Base-by-base conservation (phyloP, 2,888 invertebrate species). In the Strigamia maritima region DNA sequence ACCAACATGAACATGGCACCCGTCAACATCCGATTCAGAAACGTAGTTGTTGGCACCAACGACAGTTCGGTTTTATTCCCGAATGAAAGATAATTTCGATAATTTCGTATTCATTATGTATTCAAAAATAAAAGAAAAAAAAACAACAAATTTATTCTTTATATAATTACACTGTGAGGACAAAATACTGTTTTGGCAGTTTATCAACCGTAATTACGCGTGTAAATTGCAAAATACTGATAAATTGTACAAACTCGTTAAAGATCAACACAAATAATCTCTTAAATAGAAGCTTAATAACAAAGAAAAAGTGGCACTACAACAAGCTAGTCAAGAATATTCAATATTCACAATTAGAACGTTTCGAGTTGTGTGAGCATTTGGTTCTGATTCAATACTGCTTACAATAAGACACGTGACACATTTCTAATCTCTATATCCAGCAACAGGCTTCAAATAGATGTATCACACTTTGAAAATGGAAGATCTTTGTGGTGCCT, bases 1-100 rank as follows among this genome's bases (percentile, higher is more conserved):
- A 81, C 81, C 78, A 82, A 82, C 81, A 82, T 90, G 87, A 89
- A 85, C 88, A 88, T 89, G 84, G 87, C 89, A 85, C 90, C 90
- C 83, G 89, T 90, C 6, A 80, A 83, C 76, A 87, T 91, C 82
- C 77, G 80, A 49, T 77, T 54, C 26, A 31, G 49, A 26, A 28
- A 40, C 22, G 80, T 60, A 38, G 80, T 75, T 19, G 76, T 77
- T 10, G 35, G 22, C 22, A 75, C 76, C 0, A 75, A 35, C 24
- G 76, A 35, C 14, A 16, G 22, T 22, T 24, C 38, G 3, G 38
- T 75, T 10, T 22, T 75, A 14, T 75, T 75, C 24, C 76, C 76
- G 14, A 28, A 14, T 19, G 54, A 54, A 3, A 8, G 16, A 24
- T 75, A 38, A 40, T 28, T 16, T n/a, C 35, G 76, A 54, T 44